phyloP scores from a whole-genome alignment of 1,140 invertebrate species.

The Drosophila kohkoa region DNA sequence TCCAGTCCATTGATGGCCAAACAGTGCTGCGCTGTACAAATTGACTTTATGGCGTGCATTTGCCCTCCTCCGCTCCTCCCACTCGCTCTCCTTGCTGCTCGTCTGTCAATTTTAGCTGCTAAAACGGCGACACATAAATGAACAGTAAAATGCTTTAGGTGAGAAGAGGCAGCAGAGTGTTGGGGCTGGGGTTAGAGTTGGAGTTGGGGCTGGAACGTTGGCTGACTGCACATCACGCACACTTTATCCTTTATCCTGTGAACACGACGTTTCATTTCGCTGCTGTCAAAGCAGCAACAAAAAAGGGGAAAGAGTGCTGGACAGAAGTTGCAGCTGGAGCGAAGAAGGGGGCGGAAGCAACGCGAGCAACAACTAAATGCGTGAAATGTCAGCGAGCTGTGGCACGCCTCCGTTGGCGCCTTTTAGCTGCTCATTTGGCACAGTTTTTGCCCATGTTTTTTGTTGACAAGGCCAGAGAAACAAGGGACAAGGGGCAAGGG shows the following conservation, averaged over 20 bases:
- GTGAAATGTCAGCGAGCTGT: conserved; percentile 53
- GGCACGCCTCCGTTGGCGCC: conserved; percentile 21
- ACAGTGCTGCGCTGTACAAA: conserved; percentile 27
- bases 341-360: conserved; percentile 4
- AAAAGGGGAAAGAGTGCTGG: conserved; percentile 6
- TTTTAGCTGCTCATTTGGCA: conserved; percentile 15
- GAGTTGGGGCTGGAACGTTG: not conserved
- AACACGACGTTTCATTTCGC: conserved; percentile 65
- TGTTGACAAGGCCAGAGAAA: not conserved
- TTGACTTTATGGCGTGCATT: conserved; percentile 43
- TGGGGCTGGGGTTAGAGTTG: not conserved
- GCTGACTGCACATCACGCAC: conserved; percentile 67
- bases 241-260: conserved; percentile 69
- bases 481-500: not conserved
- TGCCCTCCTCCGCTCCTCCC: not conserved
- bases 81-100: too few relatives aligned
- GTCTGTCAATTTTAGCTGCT: conserved; percentile 62
- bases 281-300: conserved; percentile 62
- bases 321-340: conserved; percentile 1
- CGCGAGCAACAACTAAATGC: conserved; percentile 67
- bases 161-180: not conserved
- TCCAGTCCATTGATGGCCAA: conserved; percentile 17
- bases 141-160: conserved; percentile 44
- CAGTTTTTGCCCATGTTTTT: conserved; percentile 15
- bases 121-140: conserved; percentile 73